Base-by-base conservation (phyloP, 2,888 invertebrate species). In the Drosophila dives region DNA sequence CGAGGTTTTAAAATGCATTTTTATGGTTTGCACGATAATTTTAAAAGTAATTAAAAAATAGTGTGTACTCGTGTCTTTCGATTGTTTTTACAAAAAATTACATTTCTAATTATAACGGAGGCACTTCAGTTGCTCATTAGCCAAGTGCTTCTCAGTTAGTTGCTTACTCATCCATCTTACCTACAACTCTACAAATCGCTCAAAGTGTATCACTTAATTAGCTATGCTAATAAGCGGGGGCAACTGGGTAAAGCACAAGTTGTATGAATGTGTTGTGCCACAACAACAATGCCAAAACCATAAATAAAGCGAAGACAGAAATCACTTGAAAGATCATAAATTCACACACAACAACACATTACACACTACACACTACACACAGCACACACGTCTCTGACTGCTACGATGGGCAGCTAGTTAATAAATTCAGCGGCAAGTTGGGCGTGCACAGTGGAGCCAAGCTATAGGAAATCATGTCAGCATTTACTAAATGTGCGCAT, bases 171-270 rank as follows among this genome's bases (percentile, higher is more conserved):
- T 62, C 56, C 45, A 45, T 45, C 15, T 45, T 26, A 45, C 45
- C 45, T 4, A 45, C 8, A 45, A 65, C 40, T 64, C 61, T 34
- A 62, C 58, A 65, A 48, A 42, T 50, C 49, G 42, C 62, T 70
- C 62, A 64, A 80, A 74, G 69, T 71, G 63, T 78, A 81, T 81
- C 82, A 79, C 89, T 79, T 80, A 89, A 84, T 84, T 89, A 84
- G 77, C 70, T 87, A 87, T 89, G 84, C 82, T 84, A 84, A 84
- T 84, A 64, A 65, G 81, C 73, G 42, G 6, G 20, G 54, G 40
- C 42, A 54, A 54, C 53, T 11, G 59, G 12, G n/a, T 42, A 36
- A 33, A 48, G 56, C 48, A 63, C 58, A 15, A 48, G 33, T 40
- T 75, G 67, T 49, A 38, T 29, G 20, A 36, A 23, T 36, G 26